Evolutionary conservation across 1,140 invertebrate species (phyloP), one percentile per base, ranked within the genome.

Genomic region (Drosophila insularis): DNA sequence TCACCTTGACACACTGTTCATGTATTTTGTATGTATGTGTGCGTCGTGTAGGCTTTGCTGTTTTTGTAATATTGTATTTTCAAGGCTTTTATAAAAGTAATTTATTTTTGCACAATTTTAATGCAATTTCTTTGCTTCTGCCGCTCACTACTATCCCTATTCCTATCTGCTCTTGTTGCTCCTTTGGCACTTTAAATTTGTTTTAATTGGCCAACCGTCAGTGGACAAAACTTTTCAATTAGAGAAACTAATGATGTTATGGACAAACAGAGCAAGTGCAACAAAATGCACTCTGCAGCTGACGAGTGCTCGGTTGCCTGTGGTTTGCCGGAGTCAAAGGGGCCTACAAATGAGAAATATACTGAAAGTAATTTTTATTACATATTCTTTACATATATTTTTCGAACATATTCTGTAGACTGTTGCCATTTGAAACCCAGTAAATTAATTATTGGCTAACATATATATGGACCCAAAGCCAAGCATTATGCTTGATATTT

Each of bases 151-250:
- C 11, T 50, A n/a, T 10, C 32, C 32, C 32, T 35, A 4, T 37
- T 37, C 35, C 35, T 37, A 4, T 50, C 43, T 50, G 43, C 17
- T 21, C 17, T 58, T 11, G 4, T 56, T 13, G 50, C 31, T 55
- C 31, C 46, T 55, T 32, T 63, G 40, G 55, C 73, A 65, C 67
- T 68, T 39, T 8, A 82, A 72, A 75, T 67, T 40, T 74, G 62
- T 14, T 73, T 71, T 81, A 81, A 81, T 81, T 81, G 80, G 61
- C 65, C n/a, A 46, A 37, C 65, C 53, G 61, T 54, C 71, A 81
- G 74, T 60, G 70, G 63, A 81, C 80, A 71, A 66, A 82, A 81
- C 79, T 81, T 81, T 81, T 74, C 79, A 81, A 81, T 81, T 81
- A 81, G 74, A 81, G 17, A 50, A 50, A 82, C 68, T 82, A 82